phyloP scores from a whole-genome alignment of 2,113 vertebrate genomes.

The Muntiacus muntjak region DNA sequence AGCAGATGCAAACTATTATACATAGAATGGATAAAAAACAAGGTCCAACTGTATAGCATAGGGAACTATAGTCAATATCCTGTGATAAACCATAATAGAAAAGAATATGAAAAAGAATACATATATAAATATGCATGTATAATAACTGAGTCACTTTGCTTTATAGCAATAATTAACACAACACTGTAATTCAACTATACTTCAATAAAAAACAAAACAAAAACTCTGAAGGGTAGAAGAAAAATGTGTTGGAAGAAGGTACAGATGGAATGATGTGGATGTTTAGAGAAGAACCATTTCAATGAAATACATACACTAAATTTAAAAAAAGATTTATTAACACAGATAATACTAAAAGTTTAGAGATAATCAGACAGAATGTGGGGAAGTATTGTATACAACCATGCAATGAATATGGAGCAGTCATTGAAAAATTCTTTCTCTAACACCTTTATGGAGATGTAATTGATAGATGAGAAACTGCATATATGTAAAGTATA shows the following conservation, averaged over 20 bases:
- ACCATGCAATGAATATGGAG: not conserved
- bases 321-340: not conserved
- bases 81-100: not conserved
- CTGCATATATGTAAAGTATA: not conserved
- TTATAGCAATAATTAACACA: not conserved
- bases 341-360: not conserved
- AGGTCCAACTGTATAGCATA: not conserved
- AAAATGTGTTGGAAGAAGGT: constrained; percentile 42
- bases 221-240: not conserved
- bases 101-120: not conserved
- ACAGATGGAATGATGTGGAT: constrained; percentile 12
- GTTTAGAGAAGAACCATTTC: constrained; percentile 64
- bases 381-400: not conserved
- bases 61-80: not conserved
- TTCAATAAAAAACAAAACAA: not conserved
- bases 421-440: not conserved
- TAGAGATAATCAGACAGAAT: not conserved
- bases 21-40: not conserved
- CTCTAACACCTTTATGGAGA: not conserved
- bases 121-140: not conserved
- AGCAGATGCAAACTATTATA: not conserved
- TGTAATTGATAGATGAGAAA: not conserved
- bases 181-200: not conserved
- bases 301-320: constrained; percentile 66
- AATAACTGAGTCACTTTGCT: not conserved